phyloP scores from a whole-genome alignment of 2,113 vertebrate species.

The Recurvirostra avosetta region DNA sequence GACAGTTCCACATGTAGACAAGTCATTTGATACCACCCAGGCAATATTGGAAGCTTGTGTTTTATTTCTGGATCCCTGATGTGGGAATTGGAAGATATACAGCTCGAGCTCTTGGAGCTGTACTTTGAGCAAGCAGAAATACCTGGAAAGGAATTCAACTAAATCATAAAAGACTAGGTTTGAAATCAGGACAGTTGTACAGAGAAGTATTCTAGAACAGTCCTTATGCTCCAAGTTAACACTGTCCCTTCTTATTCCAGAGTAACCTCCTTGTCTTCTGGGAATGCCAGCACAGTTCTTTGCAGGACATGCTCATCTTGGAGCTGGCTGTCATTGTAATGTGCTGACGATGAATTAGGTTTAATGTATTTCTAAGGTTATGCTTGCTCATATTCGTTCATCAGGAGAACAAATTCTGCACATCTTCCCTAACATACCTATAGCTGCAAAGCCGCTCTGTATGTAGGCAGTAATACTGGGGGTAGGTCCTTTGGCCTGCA shows the following conservation, averaged over 20 bases:
- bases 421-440: background rate
- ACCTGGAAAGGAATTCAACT: background rate
- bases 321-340: background rate
- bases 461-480: background rate
- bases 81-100: background rate
- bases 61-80: background rate
- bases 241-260: background rate
- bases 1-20: background rate
- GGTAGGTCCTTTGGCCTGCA: background rate
- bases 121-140: background rate
- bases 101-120: background rate
- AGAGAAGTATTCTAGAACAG: background rate
- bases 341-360: background rate
- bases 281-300: background rate
- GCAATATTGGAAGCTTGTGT: background rate
- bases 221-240: background rate
- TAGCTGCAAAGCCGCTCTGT: background rate
- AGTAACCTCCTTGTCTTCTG: background rate
- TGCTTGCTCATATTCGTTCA: background rate
- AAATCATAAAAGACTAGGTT: background rate
- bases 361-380: background rate
- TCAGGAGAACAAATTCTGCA: background rate
- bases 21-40: background rate
- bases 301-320: background rate
- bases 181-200: background rate